A percentile compares a stretch with the other conserved stretches of the same genome.
phyloP scores from a whole-genome alignment of 1,140 invertebrate genomes.

The Drosophila lowei region DNA sequence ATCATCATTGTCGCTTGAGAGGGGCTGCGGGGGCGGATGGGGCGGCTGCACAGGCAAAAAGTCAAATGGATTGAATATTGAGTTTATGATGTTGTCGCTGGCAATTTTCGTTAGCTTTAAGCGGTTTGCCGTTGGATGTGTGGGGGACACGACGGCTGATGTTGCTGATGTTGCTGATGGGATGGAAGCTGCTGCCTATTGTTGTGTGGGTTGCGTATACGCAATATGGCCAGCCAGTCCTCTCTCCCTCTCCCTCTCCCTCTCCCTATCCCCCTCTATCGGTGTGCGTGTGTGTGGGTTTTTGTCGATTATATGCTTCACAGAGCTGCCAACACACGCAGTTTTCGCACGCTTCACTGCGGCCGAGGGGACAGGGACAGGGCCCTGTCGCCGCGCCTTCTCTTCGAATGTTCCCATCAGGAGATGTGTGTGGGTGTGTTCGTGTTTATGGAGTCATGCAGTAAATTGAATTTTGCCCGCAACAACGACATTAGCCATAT shows the following conservation, averaged over 20 bases:
- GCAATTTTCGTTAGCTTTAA: conserved; percentile 79
- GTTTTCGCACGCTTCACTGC: conserved; percentile 45
- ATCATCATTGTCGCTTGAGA: conserved; percentile 5
- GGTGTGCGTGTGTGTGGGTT: conserved; percentile 8
- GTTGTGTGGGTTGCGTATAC: conserved; percentile 43
- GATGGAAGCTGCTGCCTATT: background rate
- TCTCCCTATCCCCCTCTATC: background rate
- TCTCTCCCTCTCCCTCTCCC: background rate
- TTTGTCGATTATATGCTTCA: conserved; percentile 79
- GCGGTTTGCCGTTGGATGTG: conserved; percentile 63
- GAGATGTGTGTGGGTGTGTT: conserved; percentile 4
- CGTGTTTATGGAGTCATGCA: conserved; percentile 68
- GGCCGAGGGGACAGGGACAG: no score
- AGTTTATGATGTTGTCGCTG: conserved; percentile 81
- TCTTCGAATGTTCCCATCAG: conserved; percentile 21
- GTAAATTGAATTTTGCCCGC: conserved; percentile 80
- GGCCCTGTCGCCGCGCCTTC: conserved; percentile 27
- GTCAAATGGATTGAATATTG: conserved; percentile 81
- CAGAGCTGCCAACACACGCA: conserved; percentile 70
- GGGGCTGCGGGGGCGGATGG: no score
- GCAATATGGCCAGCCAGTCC: conserved; percentile 28
- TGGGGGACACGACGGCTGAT: no score
- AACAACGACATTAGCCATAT: conserved; percentile 79
- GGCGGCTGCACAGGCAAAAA: conserved; percentile 58
- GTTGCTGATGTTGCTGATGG: no score